Conservation (phyloP, 2,113 vertebrate species). For the Herpailurus yagouaroundi region DNA sequence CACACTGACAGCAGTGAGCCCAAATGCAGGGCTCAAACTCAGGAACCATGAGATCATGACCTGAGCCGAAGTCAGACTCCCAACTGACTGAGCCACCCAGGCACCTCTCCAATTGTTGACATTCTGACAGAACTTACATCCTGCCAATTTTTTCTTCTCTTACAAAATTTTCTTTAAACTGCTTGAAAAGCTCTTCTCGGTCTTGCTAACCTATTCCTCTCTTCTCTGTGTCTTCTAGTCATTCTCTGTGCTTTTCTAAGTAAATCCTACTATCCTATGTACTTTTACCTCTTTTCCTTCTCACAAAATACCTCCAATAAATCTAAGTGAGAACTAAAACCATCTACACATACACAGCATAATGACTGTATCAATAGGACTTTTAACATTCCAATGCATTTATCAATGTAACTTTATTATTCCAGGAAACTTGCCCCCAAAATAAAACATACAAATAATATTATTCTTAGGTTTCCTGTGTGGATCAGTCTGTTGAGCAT, state of each 20-base stretch:
- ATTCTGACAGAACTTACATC: background rate
- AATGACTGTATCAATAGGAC: background rate
- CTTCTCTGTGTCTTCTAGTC: background rate
- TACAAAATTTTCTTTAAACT: background rate
- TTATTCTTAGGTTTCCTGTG: background rate
- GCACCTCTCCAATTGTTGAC: background rate
- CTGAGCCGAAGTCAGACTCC: too few species aligned
- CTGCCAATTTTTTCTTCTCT: background rate
- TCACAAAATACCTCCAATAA: background rate
- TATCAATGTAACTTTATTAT: background rate
- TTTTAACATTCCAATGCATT: background rate
- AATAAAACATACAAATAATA: slow-evolving; percentile 30
- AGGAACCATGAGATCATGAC: too few species aligned
- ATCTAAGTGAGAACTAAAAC: background rate
- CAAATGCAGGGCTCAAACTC: too few species aligned
- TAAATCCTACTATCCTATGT: background rate
- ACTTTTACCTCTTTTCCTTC: background rate
- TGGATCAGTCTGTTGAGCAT: too few species aligned
- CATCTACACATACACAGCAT: background rate
- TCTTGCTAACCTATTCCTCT: background rate
- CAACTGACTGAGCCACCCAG: too few species aligned
- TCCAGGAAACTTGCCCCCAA: background rate
- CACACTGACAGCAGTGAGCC: too few species aligned
- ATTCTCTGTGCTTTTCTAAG: background rate
- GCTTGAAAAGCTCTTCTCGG: background rate